A percentile compares a stretch with the other conserved stretches of the same genome.
phyloP scores from a whole-genome alignment of 2,113 vertebrate genomes.

The Lophura nycthemera region DNA sequence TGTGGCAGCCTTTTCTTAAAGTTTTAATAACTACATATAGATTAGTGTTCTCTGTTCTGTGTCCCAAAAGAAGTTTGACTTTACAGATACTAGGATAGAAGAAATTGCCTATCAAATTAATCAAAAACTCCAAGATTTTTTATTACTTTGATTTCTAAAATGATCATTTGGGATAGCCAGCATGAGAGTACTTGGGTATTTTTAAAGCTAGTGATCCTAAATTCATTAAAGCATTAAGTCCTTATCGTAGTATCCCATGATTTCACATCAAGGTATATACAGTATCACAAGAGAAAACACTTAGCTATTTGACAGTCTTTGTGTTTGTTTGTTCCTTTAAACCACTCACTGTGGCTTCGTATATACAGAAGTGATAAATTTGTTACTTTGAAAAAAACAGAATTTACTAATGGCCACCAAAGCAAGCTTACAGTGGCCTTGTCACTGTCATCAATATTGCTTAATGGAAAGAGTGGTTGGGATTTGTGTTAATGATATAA shows the following conservation, averaged over 20 bases:
- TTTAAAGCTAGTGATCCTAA: neutral
- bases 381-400: neutral
- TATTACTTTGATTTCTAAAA: neutral
- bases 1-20: neutral
- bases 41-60: neutral
- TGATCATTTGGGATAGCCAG: neutral
- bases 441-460: neutral
- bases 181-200: neutral
- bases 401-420: neutral
- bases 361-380: neutral
- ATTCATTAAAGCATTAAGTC: neutral
- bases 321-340: neutral
- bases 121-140: neutral
- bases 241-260: neutral
- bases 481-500: constrained; percentile 5
- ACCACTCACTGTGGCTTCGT: neutral
- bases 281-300: neutral
- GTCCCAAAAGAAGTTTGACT: neutral
- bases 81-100: neutral
- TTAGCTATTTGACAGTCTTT: neutral
- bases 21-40: fast-evolving
- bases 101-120: neutral
- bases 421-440: neutral
- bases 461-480: neutral
- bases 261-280: neutral